Evolutionary conservation across 2,113 vertebrate species (phyloP).

Genomic region (Caranx ignobilis): DNA sequence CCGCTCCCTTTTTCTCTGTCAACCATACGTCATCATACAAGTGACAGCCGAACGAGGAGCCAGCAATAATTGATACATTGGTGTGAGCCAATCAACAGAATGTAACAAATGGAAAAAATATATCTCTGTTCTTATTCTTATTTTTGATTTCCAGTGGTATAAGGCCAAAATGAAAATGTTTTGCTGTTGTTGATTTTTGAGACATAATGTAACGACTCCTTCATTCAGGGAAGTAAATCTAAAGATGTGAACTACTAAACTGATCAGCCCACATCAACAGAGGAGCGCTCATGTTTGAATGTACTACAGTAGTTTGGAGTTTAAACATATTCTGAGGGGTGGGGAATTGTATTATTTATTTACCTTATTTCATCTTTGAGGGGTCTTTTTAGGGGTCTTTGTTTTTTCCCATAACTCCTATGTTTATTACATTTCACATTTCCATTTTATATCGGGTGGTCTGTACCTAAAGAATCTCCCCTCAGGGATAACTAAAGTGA

Average conservation of each 20-base stretch:
- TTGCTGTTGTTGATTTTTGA: neutral
- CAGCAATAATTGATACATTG: neutral
- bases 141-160: neutral
- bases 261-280: neutral
- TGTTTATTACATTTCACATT: no score
- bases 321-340: no score
- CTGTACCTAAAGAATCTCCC: no score
- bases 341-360: no score
- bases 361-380: no score
- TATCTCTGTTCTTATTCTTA: neutral
- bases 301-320: neutral
- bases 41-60: constrained; percentile 10
- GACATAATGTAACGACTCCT: neutral
- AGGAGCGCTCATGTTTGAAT: neutral
- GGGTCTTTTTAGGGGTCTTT: no score
- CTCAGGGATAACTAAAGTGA: no score
- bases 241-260: neutral
- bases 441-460: no score
- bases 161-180: neutral
- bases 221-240: neutral
- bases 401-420: no score
- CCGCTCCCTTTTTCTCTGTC: neutral
- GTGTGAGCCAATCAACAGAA: neutral
- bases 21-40: neutral
- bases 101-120: neutral